Base-by-base conservation (phyloP, 30 jellyfish, hydroid and myxozoan species). In the Turritopsis dohrnii region DNA sequence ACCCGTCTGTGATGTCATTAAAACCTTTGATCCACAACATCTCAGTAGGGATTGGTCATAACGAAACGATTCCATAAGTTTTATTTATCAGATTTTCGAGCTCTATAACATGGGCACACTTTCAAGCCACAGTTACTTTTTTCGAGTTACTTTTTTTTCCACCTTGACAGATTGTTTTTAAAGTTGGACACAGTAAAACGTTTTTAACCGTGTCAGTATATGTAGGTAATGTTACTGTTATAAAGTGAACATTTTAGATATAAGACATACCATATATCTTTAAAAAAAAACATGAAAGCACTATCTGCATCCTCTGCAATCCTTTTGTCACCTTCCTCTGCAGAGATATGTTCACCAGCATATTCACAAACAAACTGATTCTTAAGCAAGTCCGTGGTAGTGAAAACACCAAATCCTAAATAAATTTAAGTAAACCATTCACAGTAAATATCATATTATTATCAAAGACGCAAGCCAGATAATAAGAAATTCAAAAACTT, bases 331-430 rank as follows among this genome's bases (percentile, higher is more conserved):
- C 96, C 97, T 29, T 65, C 90, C 69, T 77, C 85, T 53, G 65
- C 76, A 79, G 79, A 88, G 74, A 94, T 77, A 69, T 89, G 88
- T 22, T 94, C 97, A 0, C 99, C 99, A 71, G 91, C 94, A 81
- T 94, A 94, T 79, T 94, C 99, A 84, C 97, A 90, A 18, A 94
- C 76, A 23, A 94, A 87, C 20, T 94, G 97, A 23, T 94, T 97
- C 83, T 79, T 86, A 74, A 71, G 65, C 84, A 94, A 89, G 23
- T 80, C 90, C 30, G 66, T 80, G 16, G 83, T 71, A 3, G 97
- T 89, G 88, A 94, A 94, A 1, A 94, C 90, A 17, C 97, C 96
- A 19, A 97, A 87, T 21, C 99, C 99, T 87, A 41, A 41, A 41
- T 41, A 41, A 41, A 41, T 5, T 41, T 41, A 41, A 41, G 60